phyloP scores from a whole-genome alignment of 2,797 vertebrate species.

The Phylloscopus collybita region DNA sequence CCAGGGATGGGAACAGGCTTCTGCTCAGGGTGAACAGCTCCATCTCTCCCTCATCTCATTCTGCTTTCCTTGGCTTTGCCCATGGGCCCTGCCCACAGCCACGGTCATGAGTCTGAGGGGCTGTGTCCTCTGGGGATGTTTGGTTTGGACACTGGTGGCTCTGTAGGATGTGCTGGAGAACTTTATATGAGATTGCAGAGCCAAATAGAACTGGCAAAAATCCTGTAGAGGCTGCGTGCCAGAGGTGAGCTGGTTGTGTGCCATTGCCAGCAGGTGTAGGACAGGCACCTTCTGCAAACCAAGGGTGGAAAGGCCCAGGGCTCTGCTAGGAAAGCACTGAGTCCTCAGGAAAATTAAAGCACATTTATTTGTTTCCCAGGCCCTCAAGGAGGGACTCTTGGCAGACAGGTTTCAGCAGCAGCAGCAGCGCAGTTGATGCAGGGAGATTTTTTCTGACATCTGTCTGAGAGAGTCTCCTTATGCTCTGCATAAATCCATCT shows the following conservation, averaged over 20 bases:
- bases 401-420: not conserved
- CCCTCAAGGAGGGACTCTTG: not conserved
- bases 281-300: not conserved
- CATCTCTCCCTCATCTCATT: not conserved
- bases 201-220: not conserved
- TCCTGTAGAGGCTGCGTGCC: accelerated
- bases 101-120: not conserved
- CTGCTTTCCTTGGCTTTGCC: not conserved
- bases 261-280: not conserved
- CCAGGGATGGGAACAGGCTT: not conserved
- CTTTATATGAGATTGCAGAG: not conserved
- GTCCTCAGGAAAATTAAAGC: not conserved
- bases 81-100: not conserved
- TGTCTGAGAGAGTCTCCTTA: not conserved
- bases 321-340: not conserved
- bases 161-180: not conserved
- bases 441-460: constrained; percentile 9
- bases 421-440: not conserved
- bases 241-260: not conserved
- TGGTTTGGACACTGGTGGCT: not conserved
- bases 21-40: not conserved
- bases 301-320: not conserved
- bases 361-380: not conserved
- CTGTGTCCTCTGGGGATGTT: not conserved
- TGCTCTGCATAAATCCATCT: not conserved